phyloP scores from a whole-genome alignment of 2,888 invertebrate species.

The Mythimna lalbum region DNA sequence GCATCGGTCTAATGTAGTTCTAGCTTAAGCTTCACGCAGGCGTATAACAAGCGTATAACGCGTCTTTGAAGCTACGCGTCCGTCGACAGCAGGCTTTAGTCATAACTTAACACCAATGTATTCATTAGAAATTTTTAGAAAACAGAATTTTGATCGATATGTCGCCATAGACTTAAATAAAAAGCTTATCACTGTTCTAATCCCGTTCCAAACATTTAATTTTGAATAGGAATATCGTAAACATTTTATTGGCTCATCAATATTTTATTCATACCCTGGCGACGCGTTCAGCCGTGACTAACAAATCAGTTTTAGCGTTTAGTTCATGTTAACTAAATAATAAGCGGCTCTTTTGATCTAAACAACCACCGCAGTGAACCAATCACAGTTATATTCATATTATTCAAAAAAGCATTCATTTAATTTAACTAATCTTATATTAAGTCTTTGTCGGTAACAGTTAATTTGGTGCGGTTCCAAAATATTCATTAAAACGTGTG shows the following conservation, averaged over 20 bases:
- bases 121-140: conserved; percentile 29
- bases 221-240: conserved; percentile 62
- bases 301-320: conserved; percentile 71
- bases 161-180: conserved; percentile 37
- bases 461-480: conserved; percentile 48
- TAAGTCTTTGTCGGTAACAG: conserved; percentile 60
- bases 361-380: conserved; percentile 57
- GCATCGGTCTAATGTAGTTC: too few relatives aligned
- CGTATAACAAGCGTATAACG: too few relatives aligned
- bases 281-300: conserved; percentile 64
- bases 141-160: conserved; percentile 34
- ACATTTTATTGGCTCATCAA: conserved; percentile 67
- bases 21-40: too few relatives aligned
- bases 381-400: conserved; percentile 60
- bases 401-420: conserved; percentile 57
- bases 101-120: conserved; percentile 16
- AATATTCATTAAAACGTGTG: conserved; percentile 56
- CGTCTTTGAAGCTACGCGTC: too few relatives aligned
- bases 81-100: too few relatives aligned
- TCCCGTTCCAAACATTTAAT: conserved; percentile 55
- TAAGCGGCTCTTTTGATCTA: conserved; percentile 66
- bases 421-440: conserved; percentile 63
- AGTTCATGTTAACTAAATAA: conserved; percentile 66
- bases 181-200: conserved; percentile 57
- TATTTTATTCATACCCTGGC: conserved; percentile 63